These are phyloP conservation scores for Scaptomyza parva DNA, from an alignment of 2,888 invertebrate species.

Conservation along the genomic window DNA sequence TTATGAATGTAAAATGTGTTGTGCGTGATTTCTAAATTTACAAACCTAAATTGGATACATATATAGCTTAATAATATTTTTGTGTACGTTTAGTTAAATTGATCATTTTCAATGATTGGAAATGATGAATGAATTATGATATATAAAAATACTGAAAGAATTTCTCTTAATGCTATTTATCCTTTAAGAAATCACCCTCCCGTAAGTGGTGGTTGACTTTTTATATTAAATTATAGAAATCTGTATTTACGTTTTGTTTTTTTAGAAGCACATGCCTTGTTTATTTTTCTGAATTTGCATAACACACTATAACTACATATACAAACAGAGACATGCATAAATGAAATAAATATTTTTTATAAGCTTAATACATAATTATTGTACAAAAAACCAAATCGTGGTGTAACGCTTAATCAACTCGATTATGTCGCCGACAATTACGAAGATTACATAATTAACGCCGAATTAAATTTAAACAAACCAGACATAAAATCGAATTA, in stretches of 20 bases:
- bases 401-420: constrained; percentile 58
- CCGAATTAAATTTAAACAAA: constrained; percentile 40
- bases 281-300: constrained; percentile 37
- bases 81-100: constrained; percentile 72
- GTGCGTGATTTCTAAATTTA: constrained; percentile 74
- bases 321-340: constrained; percentile 39
- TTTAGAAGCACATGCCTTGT: constrained; percentile 40
- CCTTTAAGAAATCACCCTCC: constrained; percentile 27
- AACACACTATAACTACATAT: constrained; percentile 19
- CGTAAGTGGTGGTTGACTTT: constrained; percentile 38
- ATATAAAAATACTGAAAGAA: constrained; percentile 55
- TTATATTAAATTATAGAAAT: constrained; percentile 19
- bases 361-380: constrained; percentile 59
- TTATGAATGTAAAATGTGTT: constrained; percentile 72
- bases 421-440: constrained; percentile 61
- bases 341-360: constrained; percentile 48
- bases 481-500: constrained; percentile 68
- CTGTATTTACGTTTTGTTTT: constrained; percentile 26
- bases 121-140: constrained; percentile 47
- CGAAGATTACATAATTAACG: constrained; percentile 64
- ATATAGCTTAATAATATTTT: constrained; percentile 56
- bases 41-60: constrained; percentile 40
- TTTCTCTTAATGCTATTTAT: constrained; percentile 61
- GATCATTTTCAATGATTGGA: constrained; percentile 48
- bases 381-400: constrained; percentile 51